Base-by-base conservation (phyloP, 2,797 vertebrate species). In the Lepilemur ruficaudatus region DNA sequence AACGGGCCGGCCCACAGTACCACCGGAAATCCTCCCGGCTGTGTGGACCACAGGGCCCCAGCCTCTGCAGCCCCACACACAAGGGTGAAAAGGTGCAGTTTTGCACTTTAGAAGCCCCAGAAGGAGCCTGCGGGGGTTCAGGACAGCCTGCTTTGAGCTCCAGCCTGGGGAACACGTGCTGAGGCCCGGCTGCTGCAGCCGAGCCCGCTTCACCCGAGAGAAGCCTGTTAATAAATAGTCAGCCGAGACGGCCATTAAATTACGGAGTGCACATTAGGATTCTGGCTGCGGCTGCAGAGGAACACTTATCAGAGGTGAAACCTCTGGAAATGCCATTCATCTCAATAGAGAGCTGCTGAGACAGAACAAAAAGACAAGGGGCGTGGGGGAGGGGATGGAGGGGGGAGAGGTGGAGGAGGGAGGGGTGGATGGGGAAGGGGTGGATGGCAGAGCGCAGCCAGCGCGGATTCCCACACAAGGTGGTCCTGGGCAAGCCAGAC, bases 301-400 rank as follows among this genome's bases (percentile, higher is more conserved):
- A 72, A 63, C 95, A 95, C 93, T 96, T 95, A 96, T 13, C 84
- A 55, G 88, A 93, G 90, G 88, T 88, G 75, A 97, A 78, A 73
- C 73, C 76, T 89, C 85, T 94, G 81, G 81, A 96, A 97, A 93
- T 38, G 88, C 85, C 93, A 95, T 97, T 96, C 91, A 91, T 97
- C 96, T 97, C 94, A 50, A 91, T 78, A 91, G 93, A 94, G 89
- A 96, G 93, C 92, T 96, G 92, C 95, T 80, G 90, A 95, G 95
- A 92, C 69, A 15, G 87, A 89, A 83, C 73, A 78, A 81, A 97
- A 94, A 84, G 89, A 65, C 52, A 0, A 38, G 41, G 82, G 32
- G 52, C 0, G 0, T 10, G 1, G 0, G 0, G 86, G 38, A 57
- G 22, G 55, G 55, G 8, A 23, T 25, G 55, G 55, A 11, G 23